These are phyloP conservation scores for Ophiothrix spiculata DNA, from an alignment of 35 echinoderm and acorn worm genomes.

Conservation along the genomic window DNA sequence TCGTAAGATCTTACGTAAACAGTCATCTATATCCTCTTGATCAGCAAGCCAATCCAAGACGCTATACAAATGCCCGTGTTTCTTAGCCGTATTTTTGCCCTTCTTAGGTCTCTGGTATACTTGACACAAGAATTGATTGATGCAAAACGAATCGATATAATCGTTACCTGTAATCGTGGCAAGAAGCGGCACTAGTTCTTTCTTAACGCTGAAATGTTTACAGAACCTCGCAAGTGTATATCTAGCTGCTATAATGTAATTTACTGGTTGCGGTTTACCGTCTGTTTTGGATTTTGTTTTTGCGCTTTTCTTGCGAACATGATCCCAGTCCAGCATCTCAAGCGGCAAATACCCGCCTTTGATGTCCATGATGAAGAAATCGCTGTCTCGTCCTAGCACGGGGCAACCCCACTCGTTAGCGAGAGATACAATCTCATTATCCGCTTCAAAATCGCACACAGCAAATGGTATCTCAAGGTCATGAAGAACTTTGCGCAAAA, in stretches of 20 bases:
- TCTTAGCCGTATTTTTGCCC: not conserved
- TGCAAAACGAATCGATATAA: constrained; percentile 55
- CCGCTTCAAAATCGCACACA: constrained; percentile 93
- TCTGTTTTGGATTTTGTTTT: not conserved
- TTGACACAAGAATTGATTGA: constrained; percentile 56
- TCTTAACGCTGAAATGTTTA: constrained; percentile 57
- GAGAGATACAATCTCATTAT: constrained; percentile 70
- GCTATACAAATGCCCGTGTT: not conserved
- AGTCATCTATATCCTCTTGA: constrained; percentile 16
- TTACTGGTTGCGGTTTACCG: not conserved
- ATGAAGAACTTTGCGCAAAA: constrained; percentile 56
- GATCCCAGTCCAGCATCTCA: constrained; percentile 56
- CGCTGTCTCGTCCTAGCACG: constrained; percentile 75
- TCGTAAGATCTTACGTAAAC: constrained; percentile 33
- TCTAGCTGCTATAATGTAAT: constrained; percentile 6
- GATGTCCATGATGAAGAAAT: constrained; percentile 85
- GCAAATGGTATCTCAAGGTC: constrained; percentile 60
- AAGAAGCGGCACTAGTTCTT: constrained; percentile 68
- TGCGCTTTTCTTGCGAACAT: not conserved
- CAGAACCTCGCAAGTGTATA: constrained; percentile 66
- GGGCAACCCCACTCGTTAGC: constrained; percentile 70
- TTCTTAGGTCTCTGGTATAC: constrained; percentile 10
- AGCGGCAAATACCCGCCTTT: constrained; percentile 78
- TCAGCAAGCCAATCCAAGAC: constrained; percentile 4
- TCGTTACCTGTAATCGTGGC: constrained; percentile 82